These are phyloP conservation scores for Microdon myrmicae DNA, from an alignment of 2,888 invertebrate genomes.

Conservation along the genomic window DNA sequence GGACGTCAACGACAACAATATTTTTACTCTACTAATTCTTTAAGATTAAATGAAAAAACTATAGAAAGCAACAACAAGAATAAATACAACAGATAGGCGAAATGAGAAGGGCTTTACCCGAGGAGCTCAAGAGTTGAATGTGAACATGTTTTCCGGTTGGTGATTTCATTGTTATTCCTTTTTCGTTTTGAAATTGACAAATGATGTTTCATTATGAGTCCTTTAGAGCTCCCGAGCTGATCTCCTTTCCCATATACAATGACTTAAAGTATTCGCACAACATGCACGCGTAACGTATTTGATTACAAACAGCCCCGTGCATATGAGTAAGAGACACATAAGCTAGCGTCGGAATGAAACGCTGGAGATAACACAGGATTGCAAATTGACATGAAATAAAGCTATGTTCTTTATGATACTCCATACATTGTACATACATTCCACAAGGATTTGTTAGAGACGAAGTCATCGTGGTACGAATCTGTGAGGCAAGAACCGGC, in stretches of 20 bases:
- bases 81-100: too few relatives aligned
- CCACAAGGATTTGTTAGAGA: too few relatives aligned
- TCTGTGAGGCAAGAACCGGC: slow-evolving; percentile 6
- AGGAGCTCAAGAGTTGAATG: too few relatives aligned
- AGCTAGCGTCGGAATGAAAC: slow-evolving; percentile 9
- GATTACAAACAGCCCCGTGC: background rate
- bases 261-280: too few relatives aligned
- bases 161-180: slow-evolving; percentile 47
- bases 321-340: background rate
- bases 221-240: slow-evolving; percentile 31
- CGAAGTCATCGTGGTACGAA: slow-evolving; percentile 16
- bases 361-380: slow-evolving; percentile 32
- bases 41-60: too few relatives aligned
- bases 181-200: slow-evolving; percentile 51
- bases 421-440: too few relatives aligned
- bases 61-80: too few relatives aligned
- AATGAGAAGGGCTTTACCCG: too few relatives aligned
- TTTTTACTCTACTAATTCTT: too few relatives aligned
- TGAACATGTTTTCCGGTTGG: slow-evolving; percentile 32
- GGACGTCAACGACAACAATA: too few relatives aligned
- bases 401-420: slow-evolving; percentile 32
- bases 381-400: slow-evolving; percentile 48
- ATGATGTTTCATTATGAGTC: slow-evolving; percentile 51
- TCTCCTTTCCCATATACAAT: slow-evolving; percentile 3
- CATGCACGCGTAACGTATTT: too few relatives aligned